Evolutionary conservation across 2,888 invertebrate genomes (phyloP), one percentile per base, ranked within the genome.

Genomic region (Mythimna loreyi): DNA sequence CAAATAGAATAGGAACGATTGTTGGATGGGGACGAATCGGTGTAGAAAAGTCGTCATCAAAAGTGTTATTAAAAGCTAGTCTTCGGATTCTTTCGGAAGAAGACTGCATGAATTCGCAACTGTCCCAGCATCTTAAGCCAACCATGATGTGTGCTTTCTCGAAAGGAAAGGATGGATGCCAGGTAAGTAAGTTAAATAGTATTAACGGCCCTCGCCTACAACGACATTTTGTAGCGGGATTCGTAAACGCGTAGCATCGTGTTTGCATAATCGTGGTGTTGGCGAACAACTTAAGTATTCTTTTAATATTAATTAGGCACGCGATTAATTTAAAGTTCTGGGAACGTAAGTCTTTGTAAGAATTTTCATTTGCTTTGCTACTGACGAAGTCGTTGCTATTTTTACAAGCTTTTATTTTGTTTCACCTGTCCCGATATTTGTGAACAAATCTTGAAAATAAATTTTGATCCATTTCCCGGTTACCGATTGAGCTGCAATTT

Each of bases 71-170:
- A 65, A 93, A 95, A 81, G 96, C 96, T 0, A 88, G 88, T 4
- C 86, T 97, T 9, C 91, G 92, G 58, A 93, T 97, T 8, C 91
- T 96, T 53, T 83, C 92, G 0, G 93, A 93, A 57, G 83, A 89
- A 3, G 90, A 91, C 16, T 97, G 96, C 78, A 84, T 86, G 88
- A 89, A 89, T 68, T 96, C 92, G 36, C 92, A 92, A 82, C 86
- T 93, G 56, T 86, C 91, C 66, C 89, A 94, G 79, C 96, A 96
- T 84, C 85, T 96, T 11, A 93, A 94, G 43, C 91, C 94, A 5
- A 94, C 95, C 5, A 96, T 96, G 96, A 92, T 97, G 95, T 97
- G 97, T 87, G 97, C 97, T 78, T 96, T 94, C 89, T 90, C 94
- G 69, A 93, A 96, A 90, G 91, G 96, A 74, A 96, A 95, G 62